These are phyloP conservation scores for Athalia cordata DNA, from an alignment of 2,888 invertebrate genomes.

Conservation along the genomic window DNA sequence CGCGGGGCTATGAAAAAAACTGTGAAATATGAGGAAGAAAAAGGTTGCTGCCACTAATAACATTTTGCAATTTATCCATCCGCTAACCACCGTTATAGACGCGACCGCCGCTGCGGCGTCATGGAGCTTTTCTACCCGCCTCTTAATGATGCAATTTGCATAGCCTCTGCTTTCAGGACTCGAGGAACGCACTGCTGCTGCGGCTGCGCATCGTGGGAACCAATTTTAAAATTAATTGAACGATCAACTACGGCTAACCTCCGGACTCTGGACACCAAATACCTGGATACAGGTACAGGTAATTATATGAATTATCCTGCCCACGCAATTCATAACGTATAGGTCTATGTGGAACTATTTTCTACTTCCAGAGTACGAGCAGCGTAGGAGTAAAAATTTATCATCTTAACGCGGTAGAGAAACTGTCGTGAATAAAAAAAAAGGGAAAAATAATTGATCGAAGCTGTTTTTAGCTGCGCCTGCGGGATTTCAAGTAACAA, in stretches of 20 bases:
- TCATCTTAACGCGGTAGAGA: neutral
- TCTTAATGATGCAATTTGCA: constrained; percentile 40
- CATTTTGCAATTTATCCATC: constrained; percentile 38
- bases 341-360: too few species aligned
- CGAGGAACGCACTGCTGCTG: neutral
- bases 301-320: neutral
- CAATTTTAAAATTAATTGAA: constrained; percentile 43
- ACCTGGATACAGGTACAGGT: neutral
- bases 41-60: constrained; percentile 32
- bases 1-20: neutral
- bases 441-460: neutral
- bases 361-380: too few species aligned
- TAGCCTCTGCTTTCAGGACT: neutral
- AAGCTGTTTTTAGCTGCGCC: constrained; percentile 1
- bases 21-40: constrained; percentile 27
- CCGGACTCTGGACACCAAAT: neutral
- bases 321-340: too few species aligned
- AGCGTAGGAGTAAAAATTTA: too few species aligned
- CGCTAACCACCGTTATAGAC: constrained; percentile 25
- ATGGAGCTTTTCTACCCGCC: constrained; percentile 15
- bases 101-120: constrained; percentile 7
- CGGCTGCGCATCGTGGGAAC: neutral
- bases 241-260: constrained; percentile 29
- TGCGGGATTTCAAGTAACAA: constrained; percentile 15
- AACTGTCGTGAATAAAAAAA: neutral